phyloP scores from a whole-genome alignment of 2,888 invertebrate genomes.

The Orgyia antiqua region DNA sequence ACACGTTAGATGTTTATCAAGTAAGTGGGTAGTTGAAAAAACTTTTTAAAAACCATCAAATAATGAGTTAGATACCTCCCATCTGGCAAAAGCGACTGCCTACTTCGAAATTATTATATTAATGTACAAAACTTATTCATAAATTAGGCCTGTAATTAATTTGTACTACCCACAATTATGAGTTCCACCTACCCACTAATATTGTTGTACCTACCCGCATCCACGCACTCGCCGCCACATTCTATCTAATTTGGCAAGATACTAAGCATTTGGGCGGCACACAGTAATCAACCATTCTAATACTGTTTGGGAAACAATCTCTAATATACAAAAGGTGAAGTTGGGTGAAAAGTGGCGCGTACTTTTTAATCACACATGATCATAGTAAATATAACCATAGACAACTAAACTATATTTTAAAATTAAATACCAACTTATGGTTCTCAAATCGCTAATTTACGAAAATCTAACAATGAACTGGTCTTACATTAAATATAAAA shows the following conservation, averaged over 20 bases:
- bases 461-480: background rate
- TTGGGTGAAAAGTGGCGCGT: slow-evolving; percentile 36
- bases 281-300: slow-evolving; percentile 59
- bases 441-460: background rate
- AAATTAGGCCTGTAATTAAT: too few relatives aligned
- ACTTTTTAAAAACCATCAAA: too few relatives aligned
- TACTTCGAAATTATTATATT: background rate
- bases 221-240: slow-evolving; percentile 25
- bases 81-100: too few relatives aligned
- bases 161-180: too few relatives aligned
- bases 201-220: slow-evolving; percentile 13
- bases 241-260: slow-evolving; percentile 59
- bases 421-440: background rate
- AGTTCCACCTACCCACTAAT: slow-evolving; percentile 11
- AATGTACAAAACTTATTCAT: too few relatives aligned
- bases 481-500: background rate
- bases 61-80: too few relatives aligned
- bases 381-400: slow-evolving; percentile 1
- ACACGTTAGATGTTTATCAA: too few relatives aligned
- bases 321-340: slow-evolving; percentile 69
- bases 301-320: slow-evolving; percentile 63
- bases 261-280: slow-evolving; percentile 45
- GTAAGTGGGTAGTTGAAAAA: too few relatives aligned
- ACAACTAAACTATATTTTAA: background rate
- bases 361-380: slow-evolving; percentile 11